Evolutionary conservation across 2,113 vertebrate species (phyloP), one percentile per base, ranked within the genome.

Genomic region (Equus przewalskii): DNA sequence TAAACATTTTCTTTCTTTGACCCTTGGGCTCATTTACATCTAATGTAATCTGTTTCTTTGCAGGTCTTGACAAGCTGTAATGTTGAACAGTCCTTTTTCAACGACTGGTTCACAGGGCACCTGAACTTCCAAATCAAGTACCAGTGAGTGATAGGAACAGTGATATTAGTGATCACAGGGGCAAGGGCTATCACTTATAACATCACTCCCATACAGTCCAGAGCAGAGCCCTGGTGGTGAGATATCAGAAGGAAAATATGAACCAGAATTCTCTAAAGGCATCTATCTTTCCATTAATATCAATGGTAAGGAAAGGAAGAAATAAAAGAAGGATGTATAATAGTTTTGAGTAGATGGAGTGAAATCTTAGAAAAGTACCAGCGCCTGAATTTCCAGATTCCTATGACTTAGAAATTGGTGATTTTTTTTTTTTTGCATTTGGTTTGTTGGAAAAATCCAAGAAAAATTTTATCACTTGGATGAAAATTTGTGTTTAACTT

Each of bases 81-180:
- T 0, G 93, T 98, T 19, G 96, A 99, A 49, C 98, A 99, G 79
- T 99, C 99, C 0, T 94, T 98, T 84, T 99, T 99, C 98, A 99
- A 99, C 10, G 99, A 99, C 95, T 99, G 99, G 99, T 98, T 99
- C 93, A 99, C 98, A 0, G 99, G 99, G n/a, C 99, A 99, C 36
- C 98, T 99, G 70, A 99, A 99, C 97, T 99, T 99, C 97, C 99
- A 99, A 96, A 99, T 99, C 0, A 98, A 99, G 88, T 99, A 99
- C 21, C 99, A 99, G 99, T 99, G 69, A 99, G 99, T 99, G 73
- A 28, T 26, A 69, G 28, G 11, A 91, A 83, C 26, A n/a, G 51
- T 51, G 51, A 51, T 13, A 51, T 11, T 51, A 12, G 10, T 51
- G 51, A 51, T 51, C 58, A n/a, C 36, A 51, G 33, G 30, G 16